These are phyloP conservation scores for Anguilla megastoma DNA, from an alignment of 2,797 vertebrate species.

Conservation along the genomic window DNA sequence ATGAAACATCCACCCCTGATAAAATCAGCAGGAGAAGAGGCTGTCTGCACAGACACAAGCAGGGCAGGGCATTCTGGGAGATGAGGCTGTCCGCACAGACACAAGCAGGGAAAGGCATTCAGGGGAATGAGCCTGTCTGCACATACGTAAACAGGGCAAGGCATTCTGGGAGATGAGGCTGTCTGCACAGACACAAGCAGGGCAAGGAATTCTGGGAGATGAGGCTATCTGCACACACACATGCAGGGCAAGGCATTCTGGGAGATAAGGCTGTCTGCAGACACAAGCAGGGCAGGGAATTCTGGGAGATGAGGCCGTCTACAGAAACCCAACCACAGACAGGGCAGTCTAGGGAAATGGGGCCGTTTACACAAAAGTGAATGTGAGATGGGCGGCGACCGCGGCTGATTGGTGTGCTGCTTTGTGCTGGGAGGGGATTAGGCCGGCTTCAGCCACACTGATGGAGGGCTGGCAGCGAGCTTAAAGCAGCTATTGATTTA, in stretches of 20 bases:
- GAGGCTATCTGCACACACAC: neutral
- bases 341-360: no score
- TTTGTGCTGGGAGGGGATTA: slow-evolving; percentile 28
- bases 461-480: slow-evolving; percentile 47
- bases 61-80: neutral
- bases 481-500: slow-evolving; percentile 54
- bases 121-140: no score
- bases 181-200: neutral
- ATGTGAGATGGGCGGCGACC: slow-evolving; percentile 37
- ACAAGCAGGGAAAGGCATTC: no score
- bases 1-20: neutral
- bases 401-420: neutral
- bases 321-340: no score
- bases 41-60: neutral
- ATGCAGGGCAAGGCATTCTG: no score
- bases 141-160: no score
- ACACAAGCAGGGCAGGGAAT: no score
- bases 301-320: no score
- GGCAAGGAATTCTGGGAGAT: neutral
- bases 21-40: neutral
- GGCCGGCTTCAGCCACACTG: neutral
- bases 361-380: neutral
- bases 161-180: neutral
- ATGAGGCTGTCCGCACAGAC: neutral
- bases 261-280: no score